Evolutionary conservation across 2,113 vertebrate genomes (phyloP), one percentile per base, ranked within the genome.

Genomic region (Hippocampus barbouri): DNA sequence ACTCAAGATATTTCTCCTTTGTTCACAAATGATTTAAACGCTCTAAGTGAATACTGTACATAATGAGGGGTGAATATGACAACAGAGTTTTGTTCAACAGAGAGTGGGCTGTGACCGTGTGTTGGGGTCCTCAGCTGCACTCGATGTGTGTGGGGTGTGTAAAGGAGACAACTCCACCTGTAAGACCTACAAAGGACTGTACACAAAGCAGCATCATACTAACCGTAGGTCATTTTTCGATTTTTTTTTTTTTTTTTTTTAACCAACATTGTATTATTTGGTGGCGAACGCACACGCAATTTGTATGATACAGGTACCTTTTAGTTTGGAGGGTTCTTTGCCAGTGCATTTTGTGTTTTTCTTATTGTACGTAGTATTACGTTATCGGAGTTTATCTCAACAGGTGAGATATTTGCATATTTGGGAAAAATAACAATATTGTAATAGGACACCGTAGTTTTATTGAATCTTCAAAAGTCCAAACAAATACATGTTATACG

Each of bases 131-230:
- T 79, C 86, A 34, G 93, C 93, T 23, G 76, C 80, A 3, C 91
- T 88, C 61, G 95, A 97, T 76, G 79, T 81, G 30, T 96, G 95
- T 4, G 95, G 95, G 0, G 87, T 96, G 47, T 97, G 95, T 82
- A 90, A 88, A 57, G 95, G 95, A 59, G 90, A 95, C 83, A 94
- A 95, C 80, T 93, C 95, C 60, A 93, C 92, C 53, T 97, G 95
- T 83, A 92, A 87, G 45, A 87, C 86, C 38, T 94, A 92, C 80
- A 94, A 87, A 73, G 94, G 94, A 23, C 91, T 93, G 54, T 94
- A 94, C 71, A 90, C 82, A 75, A 94, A 94, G 81, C 93, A 94
- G 41, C 93, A 94, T 75, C 90, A 80, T 25, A 81, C 89, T 10
- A 95, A 94, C 80, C 92, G 94, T 95, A 88, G 73, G 94, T 91